A percentile compares a stretch with the other conserved stretches of the same genome.
Evolutionary conservation across 2,797 vertebrate species (phyloP).

Genomic region (Urocyon cinereoargenteus): DNA sequence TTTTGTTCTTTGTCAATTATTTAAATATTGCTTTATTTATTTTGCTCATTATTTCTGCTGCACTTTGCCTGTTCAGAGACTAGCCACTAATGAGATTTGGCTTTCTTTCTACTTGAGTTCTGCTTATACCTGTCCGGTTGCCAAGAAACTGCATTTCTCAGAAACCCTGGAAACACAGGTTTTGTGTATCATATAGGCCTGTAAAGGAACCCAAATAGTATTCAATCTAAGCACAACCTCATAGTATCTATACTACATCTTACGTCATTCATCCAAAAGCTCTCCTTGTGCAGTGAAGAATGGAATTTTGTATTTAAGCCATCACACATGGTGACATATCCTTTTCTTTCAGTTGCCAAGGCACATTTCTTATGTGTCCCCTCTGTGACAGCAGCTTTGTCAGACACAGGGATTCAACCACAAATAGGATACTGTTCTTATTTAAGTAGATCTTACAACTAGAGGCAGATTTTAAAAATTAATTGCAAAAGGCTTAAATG

Average conservation of each 20-base stretch:
- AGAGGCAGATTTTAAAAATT: not conserved
- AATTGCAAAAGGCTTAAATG: not conserved
- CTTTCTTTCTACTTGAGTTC: not conserved
- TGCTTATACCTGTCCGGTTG: not conserved
- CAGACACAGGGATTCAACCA: not conserved
- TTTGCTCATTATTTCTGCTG: not conserved
- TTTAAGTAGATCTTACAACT: not conserved
- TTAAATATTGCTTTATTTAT: not conserved
- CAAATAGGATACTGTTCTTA: not conserved
- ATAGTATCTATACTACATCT: not conserved
- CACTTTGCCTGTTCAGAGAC: not conserved
- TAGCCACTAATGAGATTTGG: not conserved
- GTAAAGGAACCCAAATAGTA: not conserved
- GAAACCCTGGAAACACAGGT: not conserved
- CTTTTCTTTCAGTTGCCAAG: not conserved
- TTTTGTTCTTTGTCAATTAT: not conserved
- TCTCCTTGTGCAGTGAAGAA: not conserved
- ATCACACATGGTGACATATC: not conserved
- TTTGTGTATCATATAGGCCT: not conserved
- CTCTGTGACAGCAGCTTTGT: not conserved
- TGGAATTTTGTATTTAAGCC: not conserved
- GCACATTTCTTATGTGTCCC: not conserved
- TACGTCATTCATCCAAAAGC: not conserved
- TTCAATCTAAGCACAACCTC: not conserved
- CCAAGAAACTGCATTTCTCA: slow-evolving; percentile 5